Conservation (phyloP, 2,888 invertebrate species). For the Ectemnius continuus region DNA sequence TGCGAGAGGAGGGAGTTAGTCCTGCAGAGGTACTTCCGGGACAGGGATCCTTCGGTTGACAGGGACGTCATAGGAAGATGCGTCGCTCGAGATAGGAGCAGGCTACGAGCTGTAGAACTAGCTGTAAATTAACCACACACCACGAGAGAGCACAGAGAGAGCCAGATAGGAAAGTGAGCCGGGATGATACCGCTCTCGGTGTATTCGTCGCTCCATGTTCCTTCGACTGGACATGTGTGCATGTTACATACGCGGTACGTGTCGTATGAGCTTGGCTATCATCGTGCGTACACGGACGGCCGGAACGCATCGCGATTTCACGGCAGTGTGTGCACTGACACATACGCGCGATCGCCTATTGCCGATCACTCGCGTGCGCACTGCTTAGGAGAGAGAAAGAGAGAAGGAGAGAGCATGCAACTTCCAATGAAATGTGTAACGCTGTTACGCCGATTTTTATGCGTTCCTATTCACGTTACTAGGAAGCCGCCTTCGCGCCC, state of each 20-base stretch:
- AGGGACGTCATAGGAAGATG: conserved; percentile 48
- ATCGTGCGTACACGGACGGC: conserved; percentile 38
- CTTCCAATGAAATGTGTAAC: conserved; percentile 11
- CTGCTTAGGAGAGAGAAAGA: too few species aligned
- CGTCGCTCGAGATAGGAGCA: conserved; percentile 44
- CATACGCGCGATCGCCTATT: not conserved
- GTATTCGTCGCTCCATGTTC: conserved; percentile 48
- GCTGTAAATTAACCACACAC: conserved; percentile 74
- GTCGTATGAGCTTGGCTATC: conserved; percentile 39
- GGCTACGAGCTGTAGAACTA: conserved; percentile 57
- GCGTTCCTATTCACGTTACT: not conserved
- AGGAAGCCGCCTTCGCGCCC: not conserved
- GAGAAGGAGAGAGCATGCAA: not conserved
- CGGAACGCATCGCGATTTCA: conserved; percentile 40
- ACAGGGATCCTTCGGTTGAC: conserved; percentile 56
- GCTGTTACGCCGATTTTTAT: conserved; percentile 1
- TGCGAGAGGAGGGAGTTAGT: not conserved
- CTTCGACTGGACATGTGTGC: conserved; percentile 26
- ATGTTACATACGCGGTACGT: conserved; percentile 36
- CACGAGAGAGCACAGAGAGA: conserved; percentile 22
- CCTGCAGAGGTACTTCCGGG: conserved; percentile 51
- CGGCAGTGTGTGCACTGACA: not conserved
- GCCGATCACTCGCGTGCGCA: too few species aligned
- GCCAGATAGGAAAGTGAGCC: too few species aligned
- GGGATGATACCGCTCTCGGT: conserved; percentile 15